Conservation (phyloP, 1,140 invertebrate species). For the Drusus annulatus region DNA sequence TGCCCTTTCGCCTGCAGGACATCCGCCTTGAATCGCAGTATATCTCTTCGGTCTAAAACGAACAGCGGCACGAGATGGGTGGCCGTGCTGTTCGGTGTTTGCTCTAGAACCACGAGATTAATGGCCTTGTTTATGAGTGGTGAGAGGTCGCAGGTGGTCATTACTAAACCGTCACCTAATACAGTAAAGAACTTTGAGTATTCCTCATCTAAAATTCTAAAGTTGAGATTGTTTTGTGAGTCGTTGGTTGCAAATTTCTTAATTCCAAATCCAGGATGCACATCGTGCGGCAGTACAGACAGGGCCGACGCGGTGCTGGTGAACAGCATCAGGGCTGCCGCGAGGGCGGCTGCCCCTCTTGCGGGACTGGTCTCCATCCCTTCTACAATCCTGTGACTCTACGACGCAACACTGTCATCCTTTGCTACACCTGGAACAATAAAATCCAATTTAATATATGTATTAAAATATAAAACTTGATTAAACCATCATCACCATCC, state of each 20-base stretch:
- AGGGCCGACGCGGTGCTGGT: conserved; percentile 62
- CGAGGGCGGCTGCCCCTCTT: conserved; percentile 34
- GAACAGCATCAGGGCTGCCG: conserved; percentile 59
- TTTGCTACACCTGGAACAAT: conserved; percentile 46
- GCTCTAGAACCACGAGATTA: conserved; percentile 85
- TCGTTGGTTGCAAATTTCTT: conserved; percentile 76
- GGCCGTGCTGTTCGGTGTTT: conserved; percentile 82
- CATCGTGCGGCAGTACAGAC: conserved; percentile 84
- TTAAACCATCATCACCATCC: no score
- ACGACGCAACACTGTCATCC: conserved; percentile 49
- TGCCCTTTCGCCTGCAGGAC: conserved; percentile 76
- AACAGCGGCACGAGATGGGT: conserved; percentile 86
- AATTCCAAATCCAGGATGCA: conserved; percentile 88
- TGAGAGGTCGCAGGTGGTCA: conserved; percentile 88
- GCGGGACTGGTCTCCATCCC: conserved; percentile 41
- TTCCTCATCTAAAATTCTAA: conserved; percentile 81
- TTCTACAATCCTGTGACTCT: conserved; percentile 23
- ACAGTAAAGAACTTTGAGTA: conserved; percentile 89
- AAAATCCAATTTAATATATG: not conserved
- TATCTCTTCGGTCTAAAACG: conserved; percentile 84
- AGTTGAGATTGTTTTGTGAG: conserved; percentile 72
- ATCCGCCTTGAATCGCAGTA: conserved; percentile 81
- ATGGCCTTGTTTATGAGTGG: conserved; percentile 86
- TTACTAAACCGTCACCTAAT: conserved; percentile 89
- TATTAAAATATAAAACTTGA: no score